Evolutionary conservation across 2,797 vertebrate genomes (phyloP), one percentile per base, ranked within the genome.

Genomic region (Trematomus bernacchii): DNA sequence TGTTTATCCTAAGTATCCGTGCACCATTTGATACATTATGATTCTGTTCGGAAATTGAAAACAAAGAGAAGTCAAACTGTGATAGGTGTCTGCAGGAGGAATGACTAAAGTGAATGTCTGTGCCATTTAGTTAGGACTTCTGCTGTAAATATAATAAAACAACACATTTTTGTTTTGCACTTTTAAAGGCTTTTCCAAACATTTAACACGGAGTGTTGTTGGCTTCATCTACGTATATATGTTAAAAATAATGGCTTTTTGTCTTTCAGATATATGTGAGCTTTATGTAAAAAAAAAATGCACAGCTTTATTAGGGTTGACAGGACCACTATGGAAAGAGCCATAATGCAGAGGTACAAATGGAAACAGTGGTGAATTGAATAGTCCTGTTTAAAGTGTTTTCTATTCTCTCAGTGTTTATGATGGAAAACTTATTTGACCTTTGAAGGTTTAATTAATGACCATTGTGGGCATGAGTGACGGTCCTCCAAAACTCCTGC

Each of bases 401-500:
- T 75, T 61, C 2, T 27, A 21, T 40, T 57, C 40, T 8, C 3
- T 60, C 10, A 53, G 30, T 30, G 23, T 61, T 16, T 43, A 13
- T 42, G 15, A 42, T 51, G 15, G 11, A 18, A 78, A 76, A 53
- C 30, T 3, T 42, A 50, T 55, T 66, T 65, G 46, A 18, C 65
- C 43, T 65, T 66, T 67, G 72, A 81, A 62, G 40, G 68, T 63
- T 48, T 54, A 66, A 74, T 82, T 66, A 76, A 47, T 62, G 43
- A 10, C 30, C 53, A 27, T 10, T 10, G 19, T 27, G 47, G 23
- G 46, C n/a, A 46, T 3, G 27, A 59, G 18, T 50, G 61, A 68
- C 27, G 44, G 33, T 33, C 10, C 0, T 65, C 13, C 18, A 9
- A 9, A 1, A 50, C 74, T 46, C 50, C 52, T 47, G 60, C 55